phyloP scores from a whole-genome alignment of 2,888 invertebrate genomes.

The Ypsolopha sequella region DNA sequence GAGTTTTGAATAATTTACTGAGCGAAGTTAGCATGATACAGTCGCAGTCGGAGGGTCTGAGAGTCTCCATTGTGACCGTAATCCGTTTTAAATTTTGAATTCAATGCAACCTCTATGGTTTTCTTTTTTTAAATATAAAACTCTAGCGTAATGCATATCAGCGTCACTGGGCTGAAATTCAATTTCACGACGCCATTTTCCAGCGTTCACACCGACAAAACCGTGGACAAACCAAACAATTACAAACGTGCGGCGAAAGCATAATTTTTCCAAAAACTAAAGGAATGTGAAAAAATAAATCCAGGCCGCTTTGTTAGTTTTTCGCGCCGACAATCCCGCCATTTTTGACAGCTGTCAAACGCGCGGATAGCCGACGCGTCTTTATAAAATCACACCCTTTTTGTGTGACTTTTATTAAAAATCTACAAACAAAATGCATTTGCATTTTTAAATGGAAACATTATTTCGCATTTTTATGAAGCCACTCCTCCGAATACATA shows the following conservation, averaged over 20 bases:
- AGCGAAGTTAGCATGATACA: constrained; percentile 16
- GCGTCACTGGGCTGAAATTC: constrained; percentile 50
- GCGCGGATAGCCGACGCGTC: constrained; percentile 38
- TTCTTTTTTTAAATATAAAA: background rate
- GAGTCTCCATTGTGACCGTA: background rate
- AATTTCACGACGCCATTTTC: constrained; percentile 46
- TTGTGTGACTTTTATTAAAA: constrained; percentile 6
- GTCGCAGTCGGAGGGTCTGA: background rate
- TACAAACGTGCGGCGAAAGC: constrained; percentile 60
- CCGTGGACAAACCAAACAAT: constrained; percentile 65
- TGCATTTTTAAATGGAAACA: constrained; percentile 1
- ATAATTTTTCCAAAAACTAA: constrained; percentile 42
- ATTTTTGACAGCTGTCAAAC: constrained; percentile 66
- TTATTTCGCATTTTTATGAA: background rate
- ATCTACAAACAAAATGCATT: constrained; percentile 5
- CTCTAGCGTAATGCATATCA: constrained; percentile 25
- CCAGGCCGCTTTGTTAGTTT: constrained; percentile 49
- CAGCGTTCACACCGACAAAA: constrained; percentile 26
- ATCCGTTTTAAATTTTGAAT: background rate
- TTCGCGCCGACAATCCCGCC: constrained; percentile 49
- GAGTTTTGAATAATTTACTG: constrained; percentile 66
- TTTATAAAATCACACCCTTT: constrained; percentile 37
- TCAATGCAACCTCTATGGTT: too few relatives aligned
- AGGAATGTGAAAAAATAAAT: constrained; percentile 24
- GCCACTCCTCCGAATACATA: background rate